Evolutionary conservation across 2,113 vertebrate species (phyloP).

Genomic region (Tichodroma muraria): DNA sequence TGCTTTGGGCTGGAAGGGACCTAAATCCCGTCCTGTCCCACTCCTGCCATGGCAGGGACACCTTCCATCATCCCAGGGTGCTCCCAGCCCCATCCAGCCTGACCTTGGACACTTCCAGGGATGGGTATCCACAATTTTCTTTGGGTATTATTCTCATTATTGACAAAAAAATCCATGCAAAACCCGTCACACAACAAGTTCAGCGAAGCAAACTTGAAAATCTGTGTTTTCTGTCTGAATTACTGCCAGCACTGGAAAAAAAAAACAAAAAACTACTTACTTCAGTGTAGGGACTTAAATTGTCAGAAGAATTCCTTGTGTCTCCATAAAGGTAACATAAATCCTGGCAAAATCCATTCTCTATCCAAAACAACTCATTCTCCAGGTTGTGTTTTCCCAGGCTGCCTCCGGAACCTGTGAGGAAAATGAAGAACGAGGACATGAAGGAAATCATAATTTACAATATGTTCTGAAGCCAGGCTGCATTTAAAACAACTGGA

Average conservation of each 20-base stretch:
- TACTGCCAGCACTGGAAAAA: neutral
- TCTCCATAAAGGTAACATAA: neutral
- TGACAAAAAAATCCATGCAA: neutral
- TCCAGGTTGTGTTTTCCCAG: neutral
- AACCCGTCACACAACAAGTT: neutral
- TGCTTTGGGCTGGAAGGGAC: neutral
- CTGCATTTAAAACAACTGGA: neutral
- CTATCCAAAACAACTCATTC: neutral
- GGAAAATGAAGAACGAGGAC: neutral
- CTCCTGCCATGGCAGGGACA: neutral
- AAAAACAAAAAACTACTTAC: neutral
- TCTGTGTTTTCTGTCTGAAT: neutral
- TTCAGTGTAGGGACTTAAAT: neutral
- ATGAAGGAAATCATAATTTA: neutral
- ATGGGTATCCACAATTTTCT: neutral
- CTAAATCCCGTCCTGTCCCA: neutral
- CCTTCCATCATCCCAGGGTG: neutral
- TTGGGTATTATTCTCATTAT: rapidly evolving
- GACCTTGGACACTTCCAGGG: neutral
- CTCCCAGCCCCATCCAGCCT: neutral
- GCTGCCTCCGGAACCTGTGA: neutral
- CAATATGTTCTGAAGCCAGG: neutral
- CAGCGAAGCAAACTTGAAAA: neutral
- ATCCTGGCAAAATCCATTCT: neutral
- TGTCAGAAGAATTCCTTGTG: neutral